These are phyloP conservation scores for Hymenochirus boettgeri DNA, from an alignment of 2,113 vertebrate genomes.

Conservation along the genomic window DNA sequence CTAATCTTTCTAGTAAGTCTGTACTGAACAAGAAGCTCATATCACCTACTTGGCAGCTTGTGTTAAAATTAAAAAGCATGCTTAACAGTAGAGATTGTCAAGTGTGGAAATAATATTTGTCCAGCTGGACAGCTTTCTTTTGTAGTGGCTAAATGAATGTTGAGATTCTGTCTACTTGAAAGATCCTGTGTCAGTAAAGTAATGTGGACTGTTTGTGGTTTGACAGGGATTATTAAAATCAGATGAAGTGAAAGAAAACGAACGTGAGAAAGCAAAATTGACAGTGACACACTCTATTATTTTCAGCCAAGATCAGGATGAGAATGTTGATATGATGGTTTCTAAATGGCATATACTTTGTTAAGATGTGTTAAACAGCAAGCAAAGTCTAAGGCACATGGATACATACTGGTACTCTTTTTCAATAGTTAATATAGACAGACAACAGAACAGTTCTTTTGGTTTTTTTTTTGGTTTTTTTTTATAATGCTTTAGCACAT, in stretches of 20 bases:
- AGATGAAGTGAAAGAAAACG: slow-evolving; percentile 80
- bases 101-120: slow-evolving; percentile 96
- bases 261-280: slow-evolving; percentile 90
- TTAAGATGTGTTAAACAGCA: slow-evolving; percentile 72
- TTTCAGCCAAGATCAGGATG: slow-evolving; percentile 89
- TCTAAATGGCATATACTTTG: slow-evolving; percentile 66
- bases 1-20: slow-evolving; percentile 73
- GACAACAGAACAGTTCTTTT: too few relatives aligned
- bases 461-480: too few relatives aligned
- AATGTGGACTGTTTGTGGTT: slow-evolving; percentile 89
- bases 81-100: slow-evolving; percentile 88
- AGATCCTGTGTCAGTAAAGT: slow-evolving; percentile 84
- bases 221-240: slow-evolving; percentile 99
- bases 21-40: slow-evolving; percentile 60
- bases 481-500: too few relatives aligned
- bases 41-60: slow-evolving; percentile 66
- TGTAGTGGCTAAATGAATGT: slow-evolving; percentile 95
- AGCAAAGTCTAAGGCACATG: slow-evolving; percentile 56
- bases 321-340: slow-evolving; percentile 74
- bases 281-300: slow-evolving; percentile 96
- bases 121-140: slow-evolving; percentile 94
- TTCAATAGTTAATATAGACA: too few relatives aligned
- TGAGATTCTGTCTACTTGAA: slow-evolving; percentile 94
- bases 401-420: slow-evolving; percentile 49
- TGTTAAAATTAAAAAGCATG: slow-evolving; percentile 82